Percentiles rank a stretch among this genome's conserved stretches.
These are phyloP conservation scores for Cossypha dichroa DNA, from an alignment of 2,797 vertebrate species.

Conservation along the genomic window DNA sequence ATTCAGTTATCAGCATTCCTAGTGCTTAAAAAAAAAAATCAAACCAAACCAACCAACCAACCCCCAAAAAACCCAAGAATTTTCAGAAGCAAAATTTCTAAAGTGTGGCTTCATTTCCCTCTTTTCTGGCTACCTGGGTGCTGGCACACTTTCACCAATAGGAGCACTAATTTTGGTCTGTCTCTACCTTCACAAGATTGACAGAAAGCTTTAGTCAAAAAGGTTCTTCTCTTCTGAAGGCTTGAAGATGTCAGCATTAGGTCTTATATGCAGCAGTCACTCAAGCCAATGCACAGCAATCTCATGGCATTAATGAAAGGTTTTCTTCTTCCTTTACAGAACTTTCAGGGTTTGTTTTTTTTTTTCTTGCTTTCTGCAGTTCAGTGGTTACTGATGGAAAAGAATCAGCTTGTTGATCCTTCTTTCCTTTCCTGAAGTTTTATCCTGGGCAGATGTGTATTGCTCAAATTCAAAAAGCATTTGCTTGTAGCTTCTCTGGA, in stretches of 20 bases:
- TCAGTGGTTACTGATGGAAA: not conserved
- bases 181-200: not conserved
- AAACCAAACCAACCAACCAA: not conserved
- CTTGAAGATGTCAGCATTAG: not conserved
- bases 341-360: rapidly evolving
- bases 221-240: not conserved
- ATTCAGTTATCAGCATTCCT: not conserved
- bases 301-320: not conserved
- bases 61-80: not conserved
- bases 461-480: not conserved
- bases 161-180: not conserved
- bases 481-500: not conserved
- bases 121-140: not conserved
- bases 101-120: not conserved
- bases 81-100: not conserved
- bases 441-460: not conserved
- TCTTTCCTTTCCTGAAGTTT: not conserved
- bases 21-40: not conserved
- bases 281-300: not conserved
- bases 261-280: not conserved
- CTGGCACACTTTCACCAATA: not conserved
- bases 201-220: not conserved
- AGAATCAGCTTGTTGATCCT: not conserved
- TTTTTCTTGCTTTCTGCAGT: not conserved
- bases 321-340: not conserved